phyloP scores from a whole-genome alignment of 2,113 vertebrate genomes.

The Oenanthe oenanthe region DNA sequence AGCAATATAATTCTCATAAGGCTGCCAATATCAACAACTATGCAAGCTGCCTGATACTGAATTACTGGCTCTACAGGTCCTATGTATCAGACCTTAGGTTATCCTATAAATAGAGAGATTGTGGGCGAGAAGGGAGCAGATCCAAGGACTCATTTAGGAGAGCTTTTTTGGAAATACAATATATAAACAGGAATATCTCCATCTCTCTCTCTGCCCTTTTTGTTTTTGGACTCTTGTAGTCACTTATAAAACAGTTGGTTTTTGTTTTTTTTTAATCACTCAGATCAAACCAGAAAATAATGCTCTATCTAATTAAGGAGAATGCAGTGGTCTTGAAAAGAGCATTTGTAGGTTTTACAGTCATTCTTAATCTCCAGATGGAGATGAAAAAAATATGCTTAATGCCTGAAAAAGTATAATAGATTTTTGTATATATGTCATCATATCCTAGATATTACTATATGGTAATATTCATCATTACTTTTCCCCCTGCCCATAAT shows the following conservation, averaged over 20 bases:
- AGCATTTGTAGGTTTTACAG: background rate
- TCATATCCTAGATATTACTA: background rate
- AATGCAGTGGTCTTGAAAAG: background rate
- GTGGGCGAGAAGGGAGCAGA: background rate
- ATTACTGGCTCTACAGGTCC: background rate
- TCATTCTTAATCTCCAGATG: background rate
- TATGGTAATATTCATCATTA: background rate
- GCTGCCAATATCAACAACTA: constrained; percentile 8
- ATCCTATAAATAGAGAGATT: background rate
- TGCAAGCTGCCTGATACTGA: background rate
- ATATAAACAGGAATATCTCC: background rate
- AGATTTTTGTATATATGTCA: background rate
- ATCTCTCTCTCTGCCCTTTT: background rate
- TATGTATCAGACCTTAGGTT: background rate
- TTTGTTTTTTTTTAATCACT: background rate
- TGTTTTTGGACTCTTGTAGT: background rate
- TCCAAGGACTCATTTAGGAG: background rate
- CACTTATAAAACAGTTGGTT: background rate
- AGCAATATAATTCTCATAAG: background rate
- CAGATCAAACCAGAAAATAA: background rate
- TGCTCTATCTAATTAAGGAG: background rate
- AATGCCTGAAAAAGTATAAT: background rate
- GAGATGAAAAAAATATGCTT: background rate
- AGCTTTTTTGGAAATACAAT: background rate
- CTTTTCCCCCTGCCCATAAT: background rate